phyloP scores from a whole-genome alignment of 2,797 vertebrate genomes.

The Argyrosomus regius region DNA sequence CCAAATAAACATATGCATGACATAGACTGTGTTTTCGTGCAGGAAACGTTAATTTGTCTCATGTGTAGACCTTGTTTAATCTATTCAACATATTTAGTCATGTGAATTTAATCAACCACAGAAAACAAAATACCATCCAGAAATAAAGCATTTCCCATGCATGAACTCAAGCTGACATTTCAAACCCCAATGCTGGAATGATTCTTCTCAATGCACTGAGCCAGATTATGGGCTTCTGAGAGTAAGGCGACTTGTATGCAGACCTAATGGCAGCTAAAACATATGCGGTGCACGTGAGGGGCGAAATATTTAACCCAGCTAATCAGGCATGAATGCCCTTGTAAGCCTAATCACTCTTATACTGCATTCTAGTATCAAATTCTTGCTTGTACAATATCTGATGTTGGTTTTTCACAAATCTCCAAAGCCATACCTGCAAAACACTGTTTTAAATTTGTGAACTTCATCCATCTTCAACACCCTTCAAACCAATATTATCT shows the following conservation, averaged over 20 bases:
- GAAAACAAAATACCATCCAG: neutral
- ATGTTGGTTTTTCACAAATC: neutral
- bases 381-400: constrained; percentile 10
- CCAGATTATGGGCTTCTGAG: constrained; percentile 50
- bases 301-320: constrained; percentile 41
- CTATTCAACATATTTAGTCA: neutral
- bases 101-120: neutral
- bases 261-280: constrained; percentile 51
- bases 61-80: neutral
- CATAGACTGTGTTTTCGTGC: neutral
- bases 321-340: constrained; percentile 54
- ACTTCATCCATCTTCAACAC: constrained; percentile 44
- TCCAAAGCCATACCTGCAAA: neutral
- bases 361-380: constrained; percentile 60
- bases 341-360: constrained; percentile 41
- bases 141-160: neutral
- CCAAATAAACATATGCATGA: neutral
- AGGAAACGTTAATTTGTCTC: neutral
- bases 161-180: constrained; percentile 43
- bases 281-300: constrained; percentile 51
- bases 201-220: constrained; percentile 56
- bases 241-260: constrained; percentile 34
- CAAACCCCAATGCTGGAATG: constrained; percentile 41
- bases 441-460: neutral
- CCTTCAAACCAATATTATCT: constrained; percentile 33